Evolutionary conservation across 2,797 vertebrate species (phyloP), one percentile per base, ranked within the genome.

Genomic region (Oryzias sinensis): DNA sequence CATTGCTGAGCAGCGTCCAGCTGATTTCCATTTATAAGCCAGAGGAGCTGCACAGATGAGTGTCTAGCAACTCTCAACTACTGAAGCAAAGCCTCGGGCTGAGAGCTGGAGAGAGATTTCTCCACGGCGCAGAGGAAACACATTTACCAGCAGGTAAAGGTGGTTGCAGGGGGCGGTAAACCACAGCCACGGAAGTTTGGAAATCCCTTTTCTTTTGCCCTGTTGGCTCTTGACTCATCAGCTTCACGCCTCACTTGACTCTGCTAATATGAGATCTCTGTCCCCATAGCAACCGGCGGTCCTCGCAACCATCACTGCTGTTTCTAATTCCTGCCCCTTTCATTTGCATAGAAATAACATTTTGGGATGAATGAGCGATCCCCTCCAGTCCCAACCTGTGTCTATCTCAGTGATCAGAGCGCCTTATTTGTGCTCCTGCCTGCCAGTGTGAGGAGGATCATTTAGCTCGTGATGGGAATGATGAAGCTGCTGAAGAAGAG

Each of bases 331-430:
- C 73, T 70, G 74, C 71, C 74, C 80, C 75, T 77, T 82, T 86
- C 82, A 92, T 92, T 92, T 91, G 88, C 90, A 92, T 91, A 90
- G 88, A 92, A 91, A 93, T 91, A 91, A 91, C 85, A 89, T 90
- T 91, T 78, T 80, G 82, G 84, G 82, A 80, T 82, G 79, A 90
- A 77, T 79, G 79, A 79, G 69, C 15, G 74, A 73, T 70, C 77
- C 75, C 81, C 77, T 81, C 81, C 76, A 58, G 74, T 76, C 67
- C 61, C 67, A 42, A 79, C 82, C 77, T 55, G 72, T 65, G 74
- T 80, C 50, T 70, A 68, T 76, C 60, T 59, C 63, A 65, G 70
- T 14, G 52, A 62, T 61, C 15, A 0, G 54, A 68, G 72, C 72
- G 51, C 77, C 72, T 77, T 80, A 77, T 81, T 83, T 78, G 79